Conservation (phyloP, 2,888 invertebrate genomes). For the Branchipolynoe longqiensis region DNA sequence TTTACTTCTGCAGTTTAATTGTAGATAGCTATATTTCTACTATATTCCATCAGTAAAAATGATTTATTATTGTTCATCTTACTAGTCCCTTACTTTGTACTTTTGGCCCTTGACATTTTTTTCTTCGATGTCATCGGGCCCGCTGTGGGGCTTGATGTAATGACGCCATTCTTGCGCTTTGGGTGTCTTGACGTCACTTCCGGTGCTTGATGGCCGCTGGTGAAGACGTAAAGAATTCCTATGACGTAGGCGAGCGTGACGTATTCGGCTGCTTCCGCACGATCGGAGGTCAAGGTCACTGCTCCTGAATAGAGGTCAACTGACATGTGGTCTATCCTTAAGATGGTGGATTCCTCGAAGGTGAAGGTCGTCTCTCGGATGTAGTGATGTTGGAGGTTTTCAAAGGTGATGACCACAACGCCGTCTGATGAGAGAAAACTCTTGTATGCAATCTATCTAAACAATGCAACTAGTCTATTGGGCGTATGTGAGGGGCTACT, state of each 20-base stretch:
- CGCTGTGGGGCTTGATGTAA: background rate
- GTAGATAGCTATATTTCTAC: no score
- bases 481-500: no score
- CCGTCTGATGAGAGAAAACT: background rate
- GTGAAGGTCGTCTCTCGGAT: slow-evolving; percentile 13
- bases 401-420: background rate
- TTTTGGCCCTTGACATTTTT: background rate
- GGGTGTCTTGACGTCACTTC: background rate
- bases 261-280: slow-evolving; percentile 37
- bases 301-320: slow-evolving; percentile 30
- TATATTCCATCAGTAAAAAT: no score
- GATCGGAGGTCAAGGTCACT: slow-evolving; percentile 28
- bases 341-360: background rate
- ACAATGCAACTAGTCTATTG: background rate
- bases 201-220: slow-evolving; percentile 32
- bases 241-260: slow-evolving; percentile 41
- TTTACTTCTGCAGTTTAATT: no score
- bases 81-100: background rate
- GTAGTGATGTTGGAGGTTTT: slow-evolving; percentile 26
- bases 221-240: slow-evolving; percentile 26
- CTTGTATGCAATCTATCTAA: background rate
- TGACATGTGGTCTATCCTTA: background rate
- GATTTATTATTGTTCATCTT: no score
- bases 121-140: background rate
- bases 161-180: background rate